Percentiles rank a stretch among this genome's conserved stretches.
Evolutionary conservation across 2,888 invertebrate species (phyloP).

Genomic region (Diloba caeruleocephala): DNA sequence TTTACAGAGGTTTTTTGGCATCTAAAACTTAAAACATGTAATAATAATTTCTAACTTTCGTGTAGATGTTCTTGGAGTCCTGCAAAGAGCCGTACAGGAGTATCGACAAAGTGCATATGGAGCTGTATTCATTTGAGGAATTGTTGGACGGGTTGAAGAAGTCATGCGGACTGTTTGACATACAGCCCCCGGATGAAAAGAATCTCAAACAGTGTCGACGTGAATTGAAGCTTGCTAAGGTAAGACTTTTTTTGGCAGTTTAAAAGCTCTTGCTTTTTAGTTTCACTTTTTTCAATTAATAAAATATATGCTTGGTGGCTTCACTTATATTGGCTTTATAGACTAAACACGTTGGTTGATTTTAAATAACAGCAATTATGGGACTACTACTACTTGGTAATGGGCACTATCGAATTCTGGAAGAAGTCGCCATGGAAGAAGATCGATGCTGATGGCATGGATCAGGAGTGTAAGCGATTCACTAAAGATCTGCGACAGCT

Average conservation of each 20-base stretch:
- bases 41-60: constrained; percentile 1
- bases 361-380: constrained; percentile 86
- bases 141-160: constrained; percentile 91
- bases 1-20: no score
- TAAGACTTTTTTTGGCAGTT: constrained; percentile 66
- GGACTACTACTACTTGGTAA: constrained; percentile 96
- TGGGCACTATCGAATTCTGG: constrained; percentile 96
- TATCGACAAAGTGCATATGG: constrained; percentile 91
- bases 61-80: constrained; percentile 89
- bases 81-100: constrained; percentile 91
- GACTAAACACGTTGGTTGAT: background rate
- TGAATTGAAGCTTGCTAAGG: constrained; percentile 93
- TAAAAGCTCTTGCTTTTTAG: no score
- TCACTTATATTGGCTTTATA: no score
- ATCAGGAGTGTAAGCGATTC: constrained; percentile 97
- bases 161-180: constrained; percentile 95
- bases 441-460: constrained; percentile 98
- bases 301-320: background rate
- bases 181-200: constrained; percentile 95
- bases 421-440: constrained; percentile 98
- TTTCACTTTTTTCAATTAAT: no score
- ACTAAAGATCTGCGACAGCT: constrained; percentile 94
- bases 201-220: constrained; percentile 92
- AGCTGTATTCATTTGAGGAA: constrained; percentile 91
- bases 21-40: background rate